A percentile compares a stretch with the other conserved stretches of the same genome.
phyloP scores from a whole-genome alignment of 35 echinoderm and acorn worm genomes.

The Ophioderma brevispina region DNA sequence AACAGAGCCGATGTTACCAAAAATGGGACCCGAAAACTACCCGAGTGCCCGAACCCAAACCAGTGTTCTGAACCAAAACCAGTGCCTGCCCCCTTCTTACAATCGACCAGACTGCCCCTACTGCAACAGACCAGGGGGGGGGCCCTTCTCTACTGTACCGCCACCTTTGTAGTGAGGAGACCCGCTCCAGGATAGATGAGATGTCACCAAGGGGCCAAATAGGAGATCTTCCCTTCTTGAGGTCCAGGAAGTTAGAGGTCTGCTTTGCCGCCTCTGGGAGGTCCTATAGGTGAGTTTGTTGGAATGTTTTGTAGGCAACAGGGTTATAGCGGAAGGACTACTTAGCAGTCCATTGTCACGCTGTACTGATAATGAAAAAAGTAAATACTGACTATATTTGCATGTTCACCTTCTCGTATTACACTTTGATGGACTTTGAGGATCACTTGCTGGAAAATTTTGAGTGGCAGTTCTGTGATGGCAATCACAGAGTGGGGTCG shows the following conservation, averaged over 20 bases:
- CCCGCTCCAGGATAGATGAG: not conserved
- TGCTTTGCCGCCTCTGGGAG: conserved; percentile 48
- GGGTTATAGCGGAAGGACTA: too few relatives aligned
- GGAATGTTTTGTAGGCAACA: too few relatives aligned
- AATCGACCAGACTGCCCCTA: not conserved
- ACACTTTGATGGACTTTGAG: too few relatives aligned
- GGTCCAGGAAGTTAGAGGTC: conserved; percentile 45
- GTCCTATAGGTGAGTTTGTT: conserved; percentile 15
- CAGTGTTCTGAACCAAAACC: not conserved
- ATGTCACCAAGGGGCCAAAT: not conserved
- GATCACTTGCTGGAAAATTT: too few relatives aligned
- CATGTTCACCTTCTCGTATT: too few relatives aligned
- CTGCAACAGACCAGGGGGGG: not conserved
- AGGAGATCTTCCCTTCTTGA: conserved; percentile 41
- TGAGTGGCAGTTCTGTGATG: too few relatives aligned
- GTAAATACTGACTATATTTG: too few relatives aligned
- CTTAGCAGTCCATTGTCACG: too few relatives aligned
- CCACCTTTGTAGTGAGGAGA: not conserved
- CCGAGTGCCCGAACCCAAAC: not conserved
- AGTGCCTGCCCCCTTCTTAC: not conserved
- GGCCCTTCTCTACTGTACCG: too few relatives aligned
- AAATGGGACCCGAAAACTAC: not conserved
- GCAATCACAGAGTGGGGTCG: too few relatives aligned
- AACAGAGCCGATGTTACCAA: not conserved
- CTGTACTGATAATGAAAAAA: too few relatives aligned